phyloP scores from a whole-genome alignment of 2,888 invertebrate species.

The Callinectes sapidus region DNA sequence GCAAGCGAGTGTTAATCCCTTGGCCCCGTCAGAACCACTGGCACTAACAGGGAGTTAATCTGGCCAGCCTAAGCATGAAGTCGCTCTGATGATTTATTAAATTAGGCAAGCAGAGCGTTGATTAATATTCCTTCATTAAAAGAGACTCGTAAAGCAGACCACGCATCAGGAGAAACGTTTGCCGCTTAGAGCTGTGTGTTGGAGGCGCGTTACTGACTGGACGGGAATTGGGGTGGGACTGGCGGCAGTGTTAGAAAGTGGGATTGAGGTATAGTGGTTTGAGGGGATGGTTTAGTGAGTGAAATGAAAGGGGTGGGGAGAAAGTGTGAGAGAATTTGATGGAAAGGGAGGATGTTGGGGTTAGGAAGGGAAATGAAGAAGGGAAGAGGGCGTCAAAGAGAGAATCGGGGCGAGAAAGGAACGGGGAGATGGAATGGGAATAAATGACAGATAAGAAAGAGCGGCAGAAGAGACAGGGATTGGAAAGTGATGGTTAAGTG shows the following conservation, averaged over 20 bases:
- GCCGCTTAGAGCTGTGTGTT: background rate
- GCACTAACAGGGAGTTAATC: conserved; percentile 9
- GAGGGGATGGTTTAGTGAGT: background rate
- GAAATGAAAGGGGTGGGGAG: background rate
- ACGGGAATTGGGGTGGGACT: background rate
- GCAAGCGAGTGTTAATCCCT: conserved; percentile 12
- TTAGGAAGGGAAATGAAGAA: background rate
- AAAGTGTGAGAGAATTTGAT: background rate
- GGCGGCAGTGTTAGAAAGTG: background rate
- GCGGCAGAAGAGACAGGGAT: no score
- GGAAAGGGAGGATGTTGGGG: background rate
- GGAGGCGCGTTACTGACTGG: background rate
- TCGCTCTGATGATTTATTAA: conserved; percentile 15
- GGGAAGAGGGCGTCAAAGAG: no score
- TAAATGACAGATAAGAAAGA: no score
- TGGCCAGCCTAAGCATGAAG: background rate
- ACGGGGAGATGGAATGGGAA: no score
- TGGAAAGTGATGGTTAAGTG: background rate
- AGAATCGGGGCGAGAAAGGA: no score
- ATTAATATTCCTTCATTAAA: conserved; percentile 5
- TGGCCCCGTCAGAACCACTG: conserved; percentile 22
- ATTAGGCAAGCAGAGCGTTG: conserved; percentile 5
- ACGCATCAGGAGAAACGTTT: background rate
- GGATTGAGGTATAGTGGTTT: background rate
- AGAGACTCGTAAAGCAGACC: background rate